Base-by-base conservation (phyloP, 2,888 invertebrate genomes). In the Lottia scabra region DNA sequence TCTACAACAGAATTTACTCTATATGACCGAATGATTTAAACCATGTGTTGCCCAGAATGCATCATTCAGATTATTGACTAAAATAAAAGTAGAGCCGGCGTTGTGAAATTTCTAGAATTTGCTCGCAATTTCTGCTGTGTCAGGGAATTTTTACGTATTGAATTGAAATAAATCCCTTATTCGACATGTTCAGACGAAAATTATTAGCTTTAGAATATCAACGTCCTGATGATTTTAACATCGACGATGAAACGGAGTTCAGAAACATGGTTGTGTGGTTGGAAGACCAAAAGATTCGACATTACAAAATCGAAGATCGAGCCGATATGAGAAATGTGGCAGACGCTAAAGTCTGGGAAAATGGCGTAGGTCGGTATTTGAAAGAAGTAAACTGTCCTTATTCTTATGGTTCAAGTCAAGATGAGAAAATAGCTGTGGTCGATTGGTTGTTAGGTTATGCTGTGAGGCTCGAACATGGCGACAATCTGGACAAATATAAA, bases 231-330 rank as follows among this genome's bases (percentile, higher is more conserved):
- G 92, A 92, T 76, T 92, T 96, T 73, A 93, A 95, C 84, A 90
- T 92, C 67, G 93, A 93, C 97, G 97, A 96, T 91, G 93, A 93
- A 80, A 92, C 92, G 76, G 93, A 94, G 84, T 94, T 95, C 86
- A 93, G 95, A 67, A 94, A 93, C 85, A 91, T 96, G 30, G 92
- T 97, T 27, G 90, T 95, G 0, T 98, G 98, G 98, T 88, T 98
- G 70, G 98, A 98, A 90, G 95, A 96, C 87, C 96, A 96, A 88
- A 96, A 96, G 90, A 96, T 98, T 79, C 93, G 97, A 15, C 93
- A 94, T 80, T 96, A 96, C 81, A 94, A 94, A 86, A 94, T 95
- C 72, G 95, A 96, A 86, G 95, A 95, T 77, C 91, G 96, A 15
- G 93, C 92, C 78, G 92, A 91, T 0, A 89, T 98, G n/a, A 92